phyloP scores from a whole-genome alignment of 2,888 invertebrate genomes.

The Yponomeuta cagnagella region DNA sequence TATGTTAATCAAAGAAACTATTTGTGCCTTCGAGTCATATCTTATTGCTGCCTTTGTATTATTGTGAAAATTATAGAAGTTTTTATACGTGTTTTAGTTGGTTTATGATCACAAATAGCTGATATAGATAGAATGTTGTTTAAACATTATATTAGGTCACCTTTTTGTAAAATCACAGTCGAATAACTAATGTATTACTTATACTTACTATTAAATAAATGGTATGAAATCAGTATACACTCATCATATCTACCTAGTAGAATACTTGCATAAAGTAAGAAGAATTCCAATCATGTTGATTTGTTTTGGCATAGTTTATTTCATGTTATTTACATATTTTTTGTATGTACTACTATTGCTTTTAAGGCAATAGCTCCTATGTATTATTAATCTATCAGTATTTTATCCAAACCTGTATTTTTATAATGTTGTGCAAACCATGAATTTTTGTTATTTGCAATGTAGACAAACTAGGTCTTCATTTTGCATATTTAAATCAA shows the following conservation, averaged over 20 bases:
- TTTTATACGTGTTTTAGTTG: constrained; percentile 43
- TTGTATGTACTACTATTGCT: constrained; percentile 24
- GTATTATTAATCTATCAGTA: constrained; percentile 39
- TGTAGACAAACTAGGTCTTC: background rate
- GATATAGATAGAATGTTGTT: constrained; percentile 4
- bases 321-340: constrained; percentile 43
- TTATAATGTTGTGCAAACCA: background rate
- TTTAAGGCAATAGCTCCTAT: constrained; percentile 24
- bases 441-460: background rate
- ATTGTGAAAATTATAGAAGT: constrained; percentile 36
- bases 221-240: background rate
- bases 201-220: background rate
- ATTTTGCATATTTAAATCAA: background rate
- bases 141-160: background rate
- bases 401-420: constrained; percentile 32
- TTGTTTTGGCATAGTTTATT: constrained; percentile 70
- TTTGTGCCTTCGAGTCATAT: constrained; percentile 72
- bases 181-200: background rate
- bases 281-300: constrained; percentile 60
- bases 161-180: background rate
- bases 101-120: constrained; percentile 8
- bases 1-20: constrained; percentile 41
- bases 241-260: background rate
- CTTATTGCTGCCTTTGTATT: constrained; percentile 62
- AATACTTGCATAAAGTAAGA: constrained; percentile 23